Evolutionary conservation across 2,888 invertebrate genomes (phyloP), one percentile per base, ranked within the genome.

Genomic region (Amblyjoppa fuscipennis): DNA sequence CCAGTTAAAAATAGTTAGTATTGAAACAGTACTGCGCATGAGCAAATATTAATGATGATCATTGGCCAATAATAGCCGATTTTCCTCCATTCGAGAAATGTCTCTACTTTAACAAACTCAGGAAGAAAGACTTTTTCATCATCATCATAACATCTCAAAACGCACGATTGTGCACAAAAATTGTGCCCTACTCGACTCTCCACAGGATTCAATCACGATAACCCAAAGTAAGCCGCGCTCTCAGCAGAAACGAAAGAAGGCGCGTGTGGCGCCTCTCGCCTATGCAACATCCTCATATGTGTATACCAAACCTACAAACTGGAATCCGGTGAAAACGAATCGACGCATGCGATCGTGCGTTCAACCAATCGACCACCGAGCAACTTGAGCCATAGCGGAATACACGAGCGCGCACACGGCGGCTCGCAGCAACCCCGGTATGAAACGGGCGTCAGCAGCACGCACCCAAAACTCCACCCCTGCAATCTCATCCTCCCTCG

Each of bases 401-500:
- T 51, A 75, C 45, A 64, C 45, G 64, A 64, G 64, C 49, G 75
- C 59, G 59, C 51, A 71, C 38, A 38, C 71, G 3, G 45, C 49
- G n/a, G 59, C 61, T 75, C 28, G n/a, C 25, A 25, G 9, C 51
- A 31, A 76, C 20, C 34, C 28, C 3, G 34, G 25, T 49, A 69
- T 20, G 25, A 31, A 34, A 7, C 41, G 45, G 31, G 31, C 69
- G 38, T 38, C 69, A 74, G 59, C 34, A 13, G 51, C 49, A 68
- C 51, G 31, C 51, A 53, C 74, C 45, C 45, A 49, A 74, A 74
- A 74, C 64, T 71, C 81, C 74, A 71, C 49, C 66, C 59, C 81
- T 51, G 84, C 71, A 78, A 69, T 56, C 84, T 68, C 83, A 83
- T 83, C 31, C 84, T 74, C 74, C 76, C 84, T 78, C 71, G 73